These are phyloP conservation scores for Noctua pronuba DNA, from an alignment of 2,888 invertebrate species.

Conservation along the genomic window DNA sequence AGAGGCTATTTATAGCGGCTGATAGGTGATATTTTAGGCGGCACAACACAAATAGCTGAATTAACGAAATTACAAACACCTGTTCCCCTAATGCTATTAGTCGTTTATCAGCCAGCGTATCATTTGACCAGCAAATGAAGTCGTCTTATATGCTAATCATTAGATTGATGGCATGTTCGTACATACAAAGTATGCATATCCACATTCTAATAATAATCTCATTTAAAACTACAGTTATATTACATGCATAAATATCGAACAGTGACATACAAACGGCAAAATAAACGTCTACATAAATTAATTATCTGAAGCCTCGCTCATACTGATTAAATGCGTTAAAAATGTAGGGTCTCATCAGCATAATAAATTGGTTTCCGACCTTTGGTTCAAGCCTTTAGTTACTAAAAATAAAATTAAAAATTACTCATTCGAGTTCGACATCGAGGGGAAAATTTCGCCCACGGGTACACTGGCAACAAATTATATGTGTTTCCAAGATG, in stretches of 20 bases:
- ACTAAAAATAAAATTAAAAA: constrained; percentile 36
- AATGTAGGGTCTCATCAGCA: constrained; percentile 47
- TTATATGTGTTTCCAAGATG: constrained; percentile 72
- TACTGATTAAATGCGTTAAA: constrained; percentile 46
- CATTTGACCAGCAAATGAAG: constrained; percentile 50
- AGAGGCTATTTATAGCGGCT: constrained; percentile 70
- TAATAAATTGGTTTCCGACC: constrained; percentile 52
- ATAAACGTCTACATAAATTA: constrained; percentile 56
- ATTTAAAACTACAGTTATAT: constrained; percentile 57
- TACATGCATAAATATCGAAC: constrained; percentile 50
- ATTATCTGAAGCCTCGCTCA: constrained; percentile 47
- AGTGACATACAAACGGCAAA: constrained; percentile 54
- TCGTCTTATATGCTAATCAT: constrained; percentile 59
- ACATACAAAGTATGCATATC: constrained; percentile 36
- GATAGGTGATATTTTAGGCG: constrained; percentile 58
- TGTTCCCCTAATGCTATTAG: constrained; percentile 52
- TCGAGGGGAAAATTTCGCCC: constrained; percentile 34
- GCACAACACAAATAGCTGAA: constrained; percentile 48
- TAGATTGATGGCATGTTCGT: constrained; percentile 55
- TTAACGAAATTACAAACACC: constrained; percentile 60
- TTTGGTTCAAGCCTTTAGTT: constrained; percentile 41
- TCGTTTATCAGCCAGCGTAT: constrained; percentile 35
- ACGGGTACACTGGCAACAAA: constrained; percentile 63
- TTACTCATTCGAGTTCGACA: constrained; percentile 64
- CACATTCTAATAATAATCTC: constrained; percentile 44